Conservation (phyloP, 2,797 vertebrate genomes). For the Clamator glandarius region DNA sequence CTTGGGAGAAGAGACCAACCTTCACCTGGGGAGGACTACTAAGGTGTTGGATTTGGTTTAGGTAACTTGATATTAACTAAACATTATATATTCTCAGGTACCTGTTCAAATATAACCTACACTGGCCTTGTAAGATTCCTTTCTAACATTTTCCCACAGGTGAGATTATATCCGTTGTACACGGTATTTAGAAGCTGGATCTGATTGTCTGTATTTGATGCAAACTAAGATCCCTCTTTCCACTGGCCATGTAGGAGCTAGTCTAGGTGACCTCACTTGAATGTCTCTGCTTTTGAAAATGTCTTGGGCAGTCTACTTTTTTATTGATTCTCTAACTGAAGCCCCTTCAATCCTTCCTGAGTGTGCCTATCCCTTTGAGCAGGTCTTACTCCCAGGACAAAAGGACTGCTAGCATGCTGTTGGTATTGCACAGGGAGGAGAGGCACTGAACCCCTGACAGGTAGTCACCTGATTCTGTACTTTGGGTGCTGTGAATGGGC, state of each 20-base stretch:
- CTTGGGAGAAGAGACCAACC: too few species aligned
- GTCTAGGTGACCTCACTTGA: not conserved
- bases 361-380: accelerated
- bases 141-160: not conserved
- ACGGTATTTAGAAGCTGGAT: not conserved
- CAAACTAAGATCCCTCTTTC: not conserved
- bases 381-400: not conserved
- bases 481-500: not conserved
- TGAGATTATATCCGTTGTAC: not conserved
- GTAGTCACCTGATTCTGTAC: not conserved
- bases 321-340: not conserved
- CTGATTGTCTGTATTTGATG: not conserved
- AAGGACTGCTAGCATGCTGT: not conserved
- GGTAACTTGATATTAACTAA: not conserved
- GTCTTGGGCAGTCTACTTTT: not conserved
- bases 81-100: not conserved
- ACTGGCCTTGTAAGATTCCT: not conserved
- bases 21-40: not conserved
- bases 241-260: not conserved
- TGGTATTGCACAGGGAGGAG: not conserved
- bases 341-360: not conserved
- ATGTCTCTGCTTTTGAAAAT: not conserved
- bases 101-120: not conserved
- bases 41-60: not conserved
- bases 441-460: accelerated